A percentile compares a stretch with the other conserved stretches of the same genome.
Evolutionary conservation across 2,113 vertebrate species (phyloP).

Genomic region (Triplophysa rosa): DNA sequence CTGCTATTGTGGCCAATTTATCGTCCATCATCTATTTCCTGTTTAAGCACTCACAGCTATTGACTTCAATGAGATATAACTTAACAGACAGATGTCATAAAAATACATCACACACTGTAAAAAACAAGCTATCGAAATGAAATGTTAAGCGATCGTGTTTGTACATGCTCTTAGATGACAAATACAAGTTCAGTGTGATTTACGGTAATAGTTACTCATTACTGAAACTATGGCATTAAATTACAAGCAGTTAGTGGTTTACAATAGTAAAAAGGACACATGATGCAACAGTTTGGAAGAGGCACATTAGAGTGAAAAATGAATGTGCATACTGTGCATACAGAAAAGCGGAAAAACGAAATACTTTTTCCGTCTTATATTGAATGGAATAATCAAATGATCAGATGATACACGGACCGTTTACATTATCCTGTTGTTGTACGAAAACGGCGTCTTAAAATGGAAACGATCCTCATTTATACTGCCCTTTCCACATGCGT

Average conservation of each 20-base stretch:
- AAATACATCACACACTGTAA: background rate
- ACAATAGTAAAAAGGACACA: background rate
- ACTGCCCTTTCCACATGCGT: too few species aligned
- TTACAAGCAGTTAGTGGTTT: background rate
- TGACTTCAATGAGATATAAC: constrained; percentile 22
- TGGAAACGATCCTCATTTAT: too few species aligned
- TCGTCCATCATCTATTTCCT: constrained; percentile 18
- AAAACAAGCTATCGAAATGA: constrained; percentile 1
- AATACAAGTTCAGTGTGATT: background rate
- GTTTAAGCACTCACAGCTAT: constrained; percentile 12
- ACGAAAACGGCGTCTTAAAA: too few species aligned
- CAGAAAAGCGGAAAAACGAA: too few species aligned
- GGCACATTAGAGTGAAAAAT: constrained; percentile 3
- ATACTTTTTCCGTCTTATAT: too few species aligned
- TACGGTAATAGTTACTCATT: constrained; percentile 9
- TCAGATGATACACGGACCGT: too few species aligned
- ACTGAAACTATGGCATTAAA: background rate
- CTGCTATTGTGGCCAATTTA: constrained; percentile 5
- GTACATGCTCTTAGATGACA: background rate
- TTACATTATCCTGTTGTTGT: too few species aligned
- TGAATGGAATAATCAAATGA: too few species aligned
- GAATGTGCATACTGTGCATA: too few species aligned
- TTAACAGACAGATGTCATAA: too few species aligned
- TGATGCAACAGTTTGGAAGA: background rate
- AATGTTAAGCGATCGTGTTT: background rate